phyloP scores from a whole-genome alignment of 2,113 vertebrate species.

The Bubalus kerabau region DNA sequence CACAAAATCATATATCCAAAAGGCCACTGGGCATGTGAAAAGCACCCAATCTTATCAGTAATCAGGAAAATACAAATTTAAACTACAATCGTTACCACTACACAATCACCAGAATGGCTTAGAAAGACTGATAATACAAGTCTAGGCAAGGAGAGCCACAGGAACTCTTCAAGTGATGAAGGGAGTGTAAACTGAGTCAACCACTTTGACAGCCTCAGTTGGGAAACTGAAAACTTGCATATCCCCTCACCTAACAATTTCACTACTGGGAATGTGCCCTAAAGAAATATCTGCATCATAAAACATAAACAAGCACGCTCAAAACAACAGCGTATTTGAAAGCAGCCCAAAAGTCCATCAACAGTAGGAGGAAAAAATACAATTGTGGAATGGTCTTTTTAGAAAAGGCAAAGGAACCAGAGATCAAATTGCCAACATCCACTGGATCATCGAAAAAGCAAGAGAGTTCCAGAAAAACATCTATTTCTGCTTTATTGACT shows the following conservation, averaged over 20 bases:
- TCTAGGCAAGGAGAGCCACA: not conserved
- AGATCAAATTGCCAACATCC: too few relatives aligned
- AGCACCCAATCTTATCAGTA: not conserved
- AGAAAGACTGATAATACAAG: not conserved
- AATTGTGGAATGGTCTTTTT: not conserved
- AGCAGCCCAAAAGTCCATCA: not conserved
- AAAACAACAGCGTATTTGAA: not conserved
- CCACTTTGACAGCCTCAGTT: not conserved
- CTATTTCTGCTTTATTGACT: too few relatives aligned
- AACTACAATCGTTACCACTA: not conserved
- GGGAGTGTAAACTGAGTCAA: not conserved
- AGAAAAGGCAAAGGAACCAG: too few relatives aligned
- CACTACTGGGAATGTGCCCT: not conserved
- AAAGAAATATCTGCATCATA: not conserved
- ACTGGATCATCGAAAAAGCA: too few relatives aligned
- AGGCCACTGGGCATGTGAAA: not conserved
- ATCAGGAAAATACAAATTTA: conserved; percentile 5
- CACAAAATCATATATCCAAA: conserved; percentile 15
- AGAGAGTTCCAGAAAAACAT: too few relatives aligned
- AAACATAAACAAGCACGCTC: not conserved
- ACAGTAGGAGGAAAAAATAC: not conserved
- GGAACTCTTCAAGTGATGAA: not conserved
- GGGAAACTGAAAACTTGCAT: not conserved
- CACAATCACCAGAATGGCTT: not conserved
- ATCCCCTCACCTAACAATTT: not conserved